Base-by-base conservation (phyloP, 2,113 vertebrate species). In the Austrofundulus limnaeus region DNA sequence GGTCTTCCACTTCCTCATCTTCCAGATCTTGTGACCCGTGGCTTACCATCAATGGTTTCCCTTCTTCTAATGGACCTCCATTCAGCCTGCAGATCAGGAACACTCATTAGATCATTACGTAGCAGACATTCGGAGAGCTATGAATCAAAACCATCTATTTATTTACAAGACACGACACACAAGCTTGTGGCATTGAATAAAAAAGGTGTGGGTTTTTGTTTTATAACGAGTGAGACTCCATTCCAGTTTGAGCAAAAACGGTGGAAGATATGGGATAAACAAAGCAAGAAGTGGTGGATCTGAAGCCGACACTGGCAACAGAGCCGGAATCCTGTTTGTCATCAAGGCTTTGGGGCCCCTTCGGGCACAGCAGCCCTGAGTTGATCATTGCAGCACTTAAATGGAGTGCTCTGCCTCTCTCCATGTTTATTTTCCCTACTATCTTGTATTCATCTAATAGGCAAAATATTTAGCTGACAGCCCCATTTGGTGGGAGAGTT, bases 1-100 rank as follows among this genome's bases (percentile, higher is more conserved):
- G 92, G 54, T 98, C 96, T 86, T 96, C 96, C 23, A 68, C 94
- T 70, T 98, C 96, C 78, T 97, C 95, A 0, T 98, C 96, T 65
- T 97, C 95, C 80, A 96, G 76, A 77, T 97, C 92, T 73, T 88
- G 94, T 1, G 95, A 94, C 68, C 89, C 94, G 20, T 89, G 94
- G 80, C 92, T 88, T 54, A 89, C 78, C 87, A 94, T 87, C 76
- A 94, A 88, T 42, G 88, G 78, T 88, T 98, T 99, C 67, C 95
- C 95, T 49, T 95, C 94, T 75, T 96, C 95, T 80, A 95, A 95
- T 50, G 93, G 93, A 64, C 92, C 93, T 46, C 94, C 94, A 62
- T 96, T 98, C 83, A 97, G 91, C 85, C 96, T 96, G 87, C 14
- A 28, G 54, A 72, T 13, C 53, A 59, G 16, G 11, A 52, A 37